Conservation (phyloP, 2,797 vertebrate genomes). For the Anas georgica region DNA sequence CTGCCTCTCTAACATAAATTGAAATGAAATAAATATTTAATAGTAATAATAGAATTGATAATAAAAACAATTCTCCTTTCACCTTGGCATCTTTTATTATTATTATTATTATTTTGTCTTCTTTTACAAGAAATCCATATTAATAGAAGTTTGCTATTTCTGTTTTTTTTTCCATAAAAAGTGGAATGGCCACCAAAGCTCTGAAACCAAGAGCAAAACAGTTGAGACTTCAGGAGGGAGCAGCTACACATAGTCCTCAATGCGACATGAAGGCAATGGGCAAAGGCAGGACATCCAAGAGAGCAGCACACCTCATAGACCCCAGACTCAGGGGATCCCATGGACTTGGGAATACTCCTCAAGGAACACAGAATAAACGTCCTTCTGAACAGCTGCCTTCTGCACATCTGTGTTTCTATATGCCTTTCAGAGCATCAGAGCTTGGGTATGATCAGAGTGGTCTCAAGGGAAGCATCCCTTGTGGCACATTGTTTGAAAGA, state of each 20-base stretch:
- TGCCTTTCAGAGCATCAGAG: not conserved
- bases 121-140: not conserved
- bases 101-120: not conserved
- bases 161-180: not conserved
- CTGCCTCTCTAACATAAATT: not conserved
- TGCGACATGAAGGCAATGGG: not conserved
- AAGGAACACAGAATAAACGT: not conserved
- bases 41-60: too few species aligned
- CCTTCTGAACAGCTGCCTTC: not conserved
- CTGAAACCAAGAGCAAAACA: not conserved
- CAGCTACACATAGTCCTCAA: fast-evolving
- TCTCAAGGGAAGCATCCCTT: not conserved
- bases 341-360: not conserved
- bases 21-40: not conserved
- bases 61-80: not conserved
- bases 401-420: not conserved
- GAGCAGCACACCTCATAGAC: not conserved
- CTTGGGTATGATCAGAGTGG: fast-evolving
- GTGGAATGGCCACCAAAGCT: not conserved
- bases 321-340: not conserved
- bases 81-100: not conserved
- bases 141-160: not conserved
- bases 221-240: not conserved
- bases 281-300: not conserved
- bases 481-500: fast-evolving